These are phyloP conservation scores for Nesidiocoris tenuis DNA, from an alignment of 2,888 invertebrate genomes.

Conservation along the genomic window DNA sequence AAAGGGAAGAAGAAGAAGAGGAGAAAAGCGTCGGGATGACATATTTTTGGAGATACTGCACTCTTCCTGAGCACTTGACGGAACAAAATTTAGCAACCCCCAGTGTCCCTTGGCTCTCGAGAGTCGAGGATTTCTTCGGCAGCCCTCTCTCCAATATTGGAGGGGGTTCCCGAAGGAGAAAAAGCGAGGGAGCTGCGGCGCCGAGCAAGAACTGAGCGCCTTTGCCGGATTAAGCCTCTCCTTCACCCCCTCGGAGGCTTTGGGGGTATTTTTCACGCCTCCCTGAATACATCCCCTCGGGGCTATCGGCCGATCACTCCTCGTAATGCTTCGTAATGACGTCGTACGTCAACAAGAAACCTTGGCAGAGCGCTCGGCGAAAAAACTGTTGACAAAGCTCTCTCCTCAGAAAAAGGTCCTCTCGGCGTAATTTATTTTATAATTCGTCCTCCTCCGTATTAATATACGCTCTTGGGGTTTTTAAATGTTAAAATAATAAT, in stretches of 20 bases:
- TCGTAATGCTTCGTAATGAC: slow-evolving; percentile 40
- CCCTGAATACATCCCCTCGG: slow-evolving; percentile 21
- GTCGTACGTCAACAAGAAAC: slow-evolving; percentile 34
- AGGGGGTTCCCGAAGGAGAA: background rate
- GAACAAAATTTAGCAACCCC: background rate
- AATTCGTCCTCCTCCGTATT: slow-evolving; percentile 23
- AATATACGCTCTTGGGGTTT: background rate
- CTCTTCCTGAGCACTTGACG: too few relatives aligned
- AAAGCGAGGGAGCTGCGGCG: background rate
- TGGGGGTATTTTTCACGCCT: slow-evolving; percentile 41
- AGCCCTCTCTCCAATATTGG: background rate
- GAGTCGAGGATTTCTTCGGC: background rate
- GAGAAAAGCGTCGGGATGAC: too few relatives aligned
- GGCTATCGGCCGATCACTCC: slow-evolving; percentile 40
- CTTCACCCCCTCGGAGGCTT: slow-evolving; percentile 17
- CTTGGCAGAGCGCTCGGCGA: background rate
- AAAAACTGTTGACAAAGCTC: slow-evolving; percentile 39
- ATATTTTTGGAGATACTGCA: too few relatives aligned
- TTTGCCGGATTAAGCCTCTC: slow-evolving; percentile 36
- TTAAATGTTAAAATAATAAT: background rate
- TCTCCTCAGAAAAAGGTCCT: background rate
- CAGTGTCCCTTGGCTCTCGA: background rate
- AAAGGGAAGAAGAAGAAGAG: too few relatives aligned
- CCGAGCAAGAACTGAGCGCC: slow-evolving; percentile 29
- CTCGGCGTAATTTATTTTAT: slow-evolving; percentile 26